Base-by-base conservation (phyloP, 2,113 vertebrate genomes). In the Gavia stellata region DNA sequence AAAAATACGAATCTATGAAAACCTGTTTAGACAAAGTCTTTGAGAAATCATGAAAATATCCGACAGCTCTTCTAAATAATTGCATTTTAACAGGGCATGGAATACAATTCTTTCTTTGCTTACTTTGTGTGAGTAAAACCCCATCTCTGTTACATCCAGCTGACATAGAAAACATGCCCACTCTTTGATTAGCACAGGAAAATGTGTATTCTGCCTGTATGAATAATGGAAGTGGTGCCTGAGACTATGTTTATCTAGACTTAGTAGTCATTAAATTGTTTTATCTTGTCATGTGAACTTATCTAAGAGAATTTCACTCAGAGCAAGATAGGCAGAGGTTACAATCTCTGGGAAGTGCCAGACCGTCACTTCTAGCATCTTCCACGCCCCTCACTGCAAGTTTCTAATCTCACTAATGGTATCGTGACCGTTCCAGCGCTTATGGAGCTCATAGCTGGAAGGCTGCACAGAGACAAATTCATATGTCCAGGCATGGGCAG, bases 381-480 rank as follows among this genome's bases (percentile, higher is more conserved):
- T 90, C 81, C 40, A 45, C 23, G 44, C 33, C 24, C 73, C 66
- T 49, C 74, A 65, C 17, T 20, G 36, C 61, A 62, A 4, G 3
- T 86, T 96, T 95, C 55, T 87, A 85, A 91, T 95, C 47, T 62
- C 55, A 50, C 79, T 97, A 94, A 96, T 90, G 81, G 87, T 71
- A 74, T 40, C 0, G 4, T 71, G 74, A 80, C 61, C 1, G 2
- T 85, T 77, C 28, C 87, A 92, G 53, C 2, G 6, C 36, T 63
- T 77, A 50, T 1, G 2, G 31, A 83, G 21, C 86, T 81, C 2
- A 3, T 68, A 92, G 87, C 79, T 80, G 74, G 66, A 73, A 83
- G 29, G 74, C 50, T 40, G 33, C 52, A 88, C 28, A 72, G 66
- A 84, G 42, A 88, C 62, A 47, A 81, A 90, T 92, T 83, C 44